phyloP scores from a whole-genome alignment of 2,113 vertebrate species.

The Platichthys flesus region DNA sequence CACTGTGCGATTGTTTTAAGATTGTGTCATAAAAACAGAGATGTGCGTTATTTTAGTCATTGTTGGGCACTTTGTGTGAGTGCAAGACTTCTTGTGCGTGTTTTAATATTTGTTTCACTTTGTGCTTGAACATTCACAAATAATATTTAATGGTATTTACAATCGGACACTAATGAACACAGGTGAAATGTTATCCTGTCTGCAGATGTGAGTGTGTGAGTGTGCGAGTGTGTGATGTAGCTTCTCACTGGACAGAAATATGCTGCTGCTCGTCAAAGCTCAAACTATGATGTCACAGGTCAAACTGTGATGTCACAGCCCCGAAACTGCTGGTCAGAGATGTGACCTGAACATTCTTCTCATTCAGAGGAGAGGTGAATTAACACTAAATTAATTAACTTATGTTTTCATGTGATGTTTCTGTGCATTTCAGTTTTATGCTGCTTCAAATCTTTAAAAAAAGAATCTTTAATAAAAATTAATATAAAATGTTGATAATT shows the following conservation, averaged over 20 bases:
- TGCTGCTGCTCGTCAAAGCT: background rate
- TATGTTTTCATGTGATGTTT: slow-evolving; percentile 15
- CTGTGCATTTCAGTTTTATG: slow-evolving; percentile 30
- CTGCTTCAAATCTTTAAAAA: slow-evolving; percentile 40
- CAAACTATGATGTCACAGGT: too few species aligned
- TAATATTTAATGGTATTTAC: background rate
- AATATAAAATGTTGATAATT: background rate
- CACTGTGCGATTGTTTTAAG: background rate
- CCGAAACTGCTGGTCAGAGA: too few species aligned
- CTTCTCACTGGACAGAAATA: background rate
- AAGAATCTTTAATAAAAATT: slow-evolving; percentile 51
- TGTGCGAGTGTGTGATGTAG: too few species aligned
- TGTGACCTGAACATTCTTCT: background rate
- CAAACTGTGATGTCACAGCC: too few species aligned
- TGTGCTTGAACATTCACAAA: slow-evolving; percentile 26
- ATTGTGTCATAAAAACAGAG: background rate
- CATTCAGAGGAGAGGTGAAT: background rate
- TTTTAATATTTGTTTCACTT: slow-evolving; percentile 27
- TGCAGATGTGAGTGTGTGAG: too few species aligned
- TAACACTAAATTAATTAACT: slow-evolving; percentile 15
- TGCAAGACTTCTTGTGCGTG: background rate
- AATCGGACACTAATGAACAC: background rate
- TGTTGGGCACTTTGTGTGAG: slow-evolving; percentile 18
- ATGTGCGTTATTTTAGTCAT: slow-evolving; percentile 6
- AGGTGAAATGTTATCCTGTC: too few species aligned